Percentiles rank a stretch among this genome's conserved stretches.
Conservation (phyloP, 2,113 vertebrate genomes). For the Callopanchax toddi region DNA sequence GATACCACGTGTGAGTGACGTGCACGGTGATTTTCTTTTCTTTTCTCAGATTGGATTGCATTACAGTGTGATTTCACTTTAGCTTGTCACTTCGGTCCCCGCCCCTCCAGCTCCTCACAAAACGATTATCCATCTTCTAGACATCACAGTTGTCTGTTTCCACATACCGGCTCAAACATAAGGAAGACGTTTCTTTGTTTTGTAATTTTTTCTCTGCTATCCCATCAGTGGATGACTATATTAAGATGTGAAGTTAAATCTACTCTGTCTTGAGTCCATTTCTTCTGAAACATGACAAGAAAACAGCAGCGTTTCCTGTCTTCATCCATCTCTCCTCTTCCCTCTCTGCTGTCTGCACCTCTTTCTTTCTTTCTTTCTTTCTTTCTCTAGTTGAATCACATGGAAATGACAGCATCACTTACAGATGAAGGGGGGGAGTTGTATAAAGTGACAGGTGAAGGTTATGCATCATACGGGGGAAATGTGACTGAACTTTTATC, state of each 20-base stretch:
- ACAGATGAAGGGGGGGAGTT: slow-evolving; percentile 37
- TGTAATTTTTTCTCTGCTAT: too few relatives aligned
- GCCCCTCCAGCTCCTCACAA: slow-evolving; percentile 25
- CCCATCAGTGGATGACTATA: slow-evolving; percentile 5
- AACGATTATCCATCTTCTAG: slow-evolving; percentile 19
- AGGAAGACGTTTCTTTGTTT: too few relatives aligned
- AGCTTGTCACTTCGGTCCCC: not conserved
- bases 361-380: slow-evolving; percentile 18
- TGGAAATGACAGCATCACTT: slow-evolving; percentile 48
- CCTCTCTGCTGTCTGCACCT: slow-evolving; percentile 1
- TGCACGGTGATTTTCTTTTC: slow-evolving; percentile 39
- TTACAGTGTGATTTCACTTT: slow-evolving; percentile 16
- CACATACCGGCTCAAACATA: slow-evolving; percentile 4
- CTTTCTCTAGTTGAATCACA: slow-evolving; percentile 25
- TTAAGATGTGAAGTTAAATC: slow-evolving; percentile 2
- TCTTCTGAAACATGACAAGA: not conserved
- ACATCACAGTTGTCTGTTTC: slow-evolving; percentile 19
- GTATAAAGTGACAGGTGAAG: slow-evolving; percentile 54
- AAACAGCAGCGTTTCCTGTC: slow-evolving; percentile 11
- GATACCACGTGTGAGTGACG: too few relatives aligned
- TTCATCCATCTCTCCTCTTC: not conserved
- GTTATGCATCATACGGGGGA: slow-evolving; percentile 46
- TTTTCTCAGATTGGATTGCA: slow-evolving; percentile 42
- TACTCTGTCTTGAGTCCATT: not conserved
- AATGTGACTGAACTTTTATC: slow-evolving; percentile 29